Percentiles rank a stretch among this genome's conserved stretches.
Conservation (phyloP, 2,888 invertebrate species). For the Epinotia nisella region DNA sequence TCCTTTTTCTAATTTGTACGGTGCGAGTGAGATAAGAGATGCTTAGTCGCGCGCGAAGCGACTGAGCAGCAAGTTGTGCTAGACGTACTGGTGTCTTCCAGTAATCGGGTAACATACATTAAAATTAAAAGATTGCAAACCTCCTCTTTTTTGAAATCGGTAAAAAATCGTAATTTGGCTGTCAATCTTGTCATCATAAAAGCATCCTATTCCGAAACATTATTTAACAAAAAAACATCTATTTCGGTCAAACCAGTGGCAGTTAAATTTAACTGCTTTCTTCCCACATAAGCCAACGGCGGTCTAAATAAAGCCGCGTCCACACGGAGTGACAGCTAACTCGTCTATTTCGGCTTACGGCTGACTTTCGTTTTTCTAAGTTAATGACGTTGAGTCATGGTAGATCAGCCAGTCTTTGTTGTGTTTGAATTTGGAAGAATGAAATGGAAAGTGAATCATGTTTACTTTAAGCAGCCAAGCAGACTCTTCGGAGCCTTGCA, state of each 20-base stretch:
- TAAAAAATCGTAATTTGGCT: background rate
- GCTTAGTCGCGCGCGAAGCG: too few species aligned
- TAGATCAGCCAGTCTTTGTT: conserved; percentile 26
- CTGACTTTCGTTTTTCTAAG: conserved; percentile 41
- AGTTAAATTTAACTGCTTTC: conserved; percentile 43
- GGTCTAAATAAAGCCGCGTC: conserved; percentile 37
- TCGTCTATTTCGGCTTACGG: conserved; percentile 41
- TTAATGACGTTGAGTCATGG: conserved; percentile 37
- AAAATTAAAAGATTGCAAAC: too few species aligned
- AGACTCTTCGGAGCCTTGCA: background rate
- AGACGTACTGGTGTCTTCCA: too few species aligned
- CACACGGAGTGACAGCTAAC: conserved; percentile 41
- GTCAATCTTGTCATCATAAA: conserved; percentile 10
- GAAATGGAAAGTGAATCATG: conserved; percentile 17
- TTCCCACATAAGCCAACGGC: conserved; percentile 35
- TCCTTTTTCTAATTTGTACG: too few species aligned
- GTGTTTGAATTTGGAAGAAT: conserved; percentile 17
- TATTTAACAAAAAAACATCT: conserved; percentile 19
- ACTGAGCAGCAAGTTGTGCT: too few species aligned
- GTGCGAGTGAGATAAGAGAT: too few species aligned
- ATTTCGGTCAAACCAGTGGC: conserved; percentile 25
- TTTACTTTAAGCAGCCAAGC: background rate
- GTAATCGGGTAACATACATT: too few species aligned
- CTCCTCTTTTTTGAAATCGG: too few species aligned
- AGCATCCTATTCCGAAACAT: conserved; percentile 9